Base-by-base conservation (phyloP, 2,113 vertebrate species). In the Lagopus muta region DNA sequence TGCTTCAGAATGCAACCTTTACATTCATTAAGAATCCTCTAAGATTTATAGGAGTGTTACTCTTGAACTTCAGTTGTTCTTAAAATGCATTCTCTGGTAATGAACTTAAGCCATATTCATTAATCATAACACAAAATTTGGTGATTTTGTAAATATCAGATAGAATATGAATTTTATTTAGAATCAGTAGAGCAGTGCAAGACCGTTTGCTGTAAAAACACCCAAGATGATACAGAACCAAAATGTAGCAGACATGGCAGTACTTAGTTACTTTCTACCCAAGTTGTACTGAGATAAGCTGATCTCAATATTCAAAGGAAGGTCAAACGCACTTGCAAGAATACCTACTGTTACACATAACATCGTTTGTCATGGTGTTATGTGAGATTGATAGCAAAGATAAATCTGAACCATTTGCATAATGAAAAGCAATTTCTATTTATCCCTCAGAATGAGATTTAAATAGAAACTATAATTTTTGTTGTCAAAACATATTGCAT, bases 381-480 rank as follows among this genome's bases (percentile, higher is more conserved):
- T 34, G 36, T 43, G 32, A 47, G 87, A 77, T 28, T 57, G 89
- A 93, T 3, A 87, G 54, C 54, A 85, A 77, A 88, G 60, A 95
- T 82, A 92, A 93, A 94, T 72, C 82, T 90, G 82, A 95, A 86
- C 32, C 60, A 81, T 48, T 77, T 87, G 58, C 17, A 36, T 54
- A 86, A 65, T 58, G 84, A 91, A 98, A 97, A 91, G 34, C 25
- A 83, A 79, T 86, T 88, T 93, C 74, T 95, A 88, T 93, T 97
- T 94, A 95, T 85, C 73, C 80, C 50, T 57, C 1, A 2, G 77
- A 94, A 77, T 66, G 66, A 75, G 70, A 89, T 52, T 64, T 82
- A 62, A 78, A 62, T 14, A 74, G 54, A 79, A 88, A 91, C 64
- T 50, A 45, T 45, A 92, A 82, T 90, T 89, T 43, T 82, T 20